A percentile compares a stretch with the other conserved stretches of the same genome.
Evolutionary conservation across 2,888 invertebrate genomes (phyloP).

Genomic region (Heliconius hortense): DNA sequence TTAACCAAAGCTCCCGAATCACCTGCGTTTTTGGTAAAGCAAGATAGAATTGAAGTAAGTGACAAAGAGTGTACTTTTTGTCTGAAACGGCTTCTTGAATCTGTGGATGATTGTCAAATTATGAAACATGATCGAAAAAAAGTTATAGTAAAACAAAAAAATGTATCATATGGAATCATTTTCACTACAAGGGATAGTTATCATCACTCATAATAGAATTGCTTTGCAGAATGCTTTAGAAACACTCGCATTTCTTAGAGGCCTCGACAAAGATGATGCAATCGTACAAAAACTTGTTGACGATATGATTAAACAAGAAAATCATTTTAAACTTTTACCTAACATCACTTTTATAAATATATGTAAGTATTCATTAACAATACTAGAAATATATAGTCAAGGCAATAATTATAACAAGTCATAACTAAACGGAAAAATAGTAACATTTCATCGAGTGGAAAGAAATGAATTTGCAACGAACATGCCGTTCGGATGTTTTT

Average conservation of each 20-base stretch:
- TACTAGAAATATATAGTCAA: background rate
- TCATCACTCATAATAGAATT: background rate
- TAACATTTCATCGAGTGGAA: no score
- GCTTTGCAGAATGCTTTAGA: conserved; percentile 55
- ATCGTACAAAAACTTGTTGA: conserved; percentile 54
- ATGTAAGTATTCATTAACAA: conserved; percentile 49
- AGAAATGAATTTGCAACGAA: no score
- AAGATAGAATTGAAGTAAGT: conserved; percentile 57
- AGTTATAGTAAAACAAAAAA: background rate
- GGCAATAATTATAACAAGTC: background rate
- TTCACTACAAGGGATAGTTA: background rate
- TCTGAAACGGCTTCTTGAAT: background rate
- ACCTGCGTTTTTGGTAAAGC: conserved; percentile 61
- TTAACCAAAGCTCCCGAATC: conserved; percentile 64
- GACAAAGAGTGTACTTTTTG: conserved; percentile 1
- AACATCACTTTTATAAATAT: conserved; percentile 54
- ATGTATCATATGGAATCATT: background rate
- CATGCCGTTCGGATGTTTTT: no score
- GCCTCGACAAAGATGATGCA: conserved; percentile 54
- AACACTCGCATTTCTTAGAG: conserved; percentile 55
- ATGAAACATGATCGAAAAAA: background rate
- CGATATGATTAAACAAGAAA: conserved; percentile 54
- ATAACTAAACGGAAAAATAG: background rate
- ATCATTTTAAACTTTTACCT: conserved; percentile 57
- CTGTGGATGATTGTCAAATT: background rate